Evolutionary conservation across 2,888 invertebrate species (phyloP).

Genomic region (Resseliella maxima): DNA sequence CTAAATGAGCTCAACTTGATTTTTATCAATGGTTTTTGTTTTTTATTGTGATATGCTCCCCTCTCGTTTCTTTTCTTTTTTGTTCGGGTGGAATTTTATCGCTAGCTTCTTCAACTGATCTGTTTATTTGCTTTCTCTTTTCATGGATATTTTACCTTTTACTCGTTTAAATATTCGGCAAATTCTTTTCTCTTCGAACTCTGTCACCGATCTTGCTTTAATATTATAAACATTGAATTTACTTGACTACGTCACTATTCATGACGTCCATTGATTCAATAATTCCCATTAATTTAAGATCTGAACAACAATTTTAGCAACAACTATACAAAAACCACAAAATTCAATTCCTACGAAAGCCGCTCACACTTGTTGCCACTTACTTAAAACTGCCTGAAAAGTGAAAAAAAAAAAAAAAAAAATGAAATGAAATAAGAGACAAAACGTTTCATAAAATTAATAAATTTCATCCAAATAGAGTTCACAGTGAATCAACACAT

Average conservation of each 20-base stretch:
- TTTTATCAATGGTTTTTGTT: conserved; percentile 28
- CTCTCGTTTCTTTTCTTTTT: neutral
- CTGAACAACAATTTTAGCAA: neutral
- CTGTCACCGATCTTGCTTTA: neutral
- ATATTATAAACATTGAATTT: neutral
- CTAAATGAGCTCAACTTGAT: neutral
- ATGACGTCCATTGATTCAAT: conserved; percentile 4
- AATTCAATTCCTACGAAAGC: neutral
- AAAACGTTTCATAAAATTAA: neutral
- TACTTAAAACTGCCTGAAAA: neutral
- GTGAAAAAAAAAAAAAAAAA: neutral
- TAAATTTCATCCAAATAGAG: conserved; percentile 10
- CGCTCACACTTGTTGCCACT: conserved; percentile 37
- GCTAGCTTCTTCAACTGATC: neutral
- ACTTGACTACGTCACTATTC: neutral
- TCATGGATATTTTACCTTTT: neutral
- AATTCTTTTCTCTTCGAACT: neutral
- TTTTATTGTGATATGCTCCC: too few species aligned
- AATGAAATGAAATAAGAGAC: neutral
- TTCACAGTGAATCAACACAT: neutral
- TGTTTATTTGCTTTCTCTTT: conserved; percentile 17
- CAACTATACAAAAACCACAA: neutral
- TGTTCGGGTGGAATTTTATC: neutral
- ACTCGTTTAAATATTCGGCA: neutral
- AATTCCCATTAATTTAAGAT: neutral